Evolutionary conservation across 2,113 vertebrate genomes (phyloP), one percentile per base, ranked within the genome.

Genomic region (Mastomys natalensis): DNA sequence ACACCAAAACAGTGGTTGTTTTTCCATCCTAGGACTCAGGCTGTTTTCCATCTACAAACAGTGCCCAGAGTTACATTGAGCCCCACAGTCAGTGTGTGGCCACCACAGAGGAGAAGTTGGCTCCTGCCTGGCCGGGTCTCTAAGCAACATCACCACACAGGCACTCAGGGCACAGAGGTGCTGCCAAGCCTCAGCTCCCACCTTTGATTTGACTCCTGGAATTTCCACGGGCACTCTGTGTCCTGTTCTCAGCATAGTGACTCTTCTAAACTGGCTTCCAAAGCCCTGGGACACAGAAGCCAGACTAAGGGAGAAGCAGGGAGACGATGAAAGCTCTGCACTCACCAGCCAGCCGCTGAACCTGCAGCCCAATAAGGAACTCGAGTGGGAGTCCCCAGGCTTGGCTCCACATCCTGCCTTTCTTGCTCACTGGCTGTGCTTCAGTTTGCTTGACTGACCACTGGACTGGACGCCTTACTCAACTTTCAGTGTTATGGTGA

Each of bases 21-120:
- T 94, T 97, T 98, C 96, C 68, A 70, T 94, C 29, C 98, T 97
- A 96, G 96, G 94, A 96, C 95, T 96, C 97, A 93, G 87, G 97
- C 87, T 97, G 98, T 94, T 90, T 86, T 89, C 98, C 96, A 94
- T 97, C 96, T 95, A 97, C 96, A 97, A 97, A 97, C 96, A 97
- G 97, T 88, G 96, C 94, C 96, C 96, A 94, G 74, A 97, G 93
- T 93, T 94, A 94, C 94, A 97, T 94, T 97, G 73, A 87, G 73
- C 95, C 90, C 80, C 89, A 76, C 90, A 90, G 96, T 97, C 97
- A 97, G 97, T 95, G 97, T 40, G 48, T 78, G 95, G 92, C 96
- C 73, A 88, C 78, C 88, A 68, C 15, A 88, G 92, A 97, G 94
- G 90, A 94, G 96, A 90, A 92, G 94, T 95, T 87, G 90, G 91